Conservation (phyloP, 2,888 invertebrate genomes). For the Nephrotoma guestfalica region DNA sequence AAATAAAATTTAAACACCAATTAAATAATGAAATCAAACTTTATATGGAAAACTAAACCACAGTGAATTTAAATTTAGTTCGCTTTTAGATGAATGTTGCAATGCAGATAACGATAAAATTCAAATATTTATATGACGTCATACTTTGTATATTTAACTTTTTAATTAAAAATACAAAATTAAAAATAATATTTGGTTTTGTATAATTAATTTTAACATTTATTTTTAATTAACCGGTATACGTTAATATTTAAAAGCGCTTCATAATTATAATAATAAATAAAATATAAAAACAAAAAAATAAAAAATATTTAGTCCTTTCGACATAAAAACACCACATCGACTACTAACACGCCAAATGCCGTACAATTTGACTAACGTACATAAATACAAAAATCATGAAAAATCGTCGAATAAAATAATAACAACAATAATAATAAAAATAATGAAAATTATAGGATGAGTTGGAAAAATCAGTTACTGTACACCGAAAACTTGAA, state of each 20-base stretch:
- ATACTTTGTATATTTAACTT: background rate
- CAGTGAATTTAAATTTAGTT: background rate
- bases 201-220: background rate
- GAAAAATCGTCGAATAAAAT: background rate
- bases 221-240: background rate
- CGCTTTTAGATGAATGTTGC: background rate
- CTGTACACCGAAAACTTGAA: background rate
- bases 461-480: background rate
- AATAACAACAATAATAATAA: background rate
- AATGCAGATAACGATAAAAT: slow-evolving; percentile 7
- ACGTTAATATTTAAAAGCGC: background rate
- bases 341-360: slow-evolving; percentile 1
- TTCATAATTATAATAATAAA: background rate
- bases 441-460: background rate
- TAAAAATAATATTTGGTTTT: background rate
- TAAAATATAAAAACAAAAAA: background rate
- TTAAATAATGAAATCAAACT: background rate
- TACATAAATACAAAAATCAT: background rate
- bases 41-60: background rate
- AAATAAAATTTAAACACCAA: background rate
- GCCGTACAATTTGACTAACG: background rate
- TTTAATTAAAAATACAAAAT: background rate
- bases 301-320: background rate
- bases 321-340: slow-evolving; percentile 1
- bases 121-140: slow-evolving; percentile 1